Percentiles rank a stretch among this genome's conserved stretches.
Conservation (phyloP, 1,140 invertebrate species). For the Cotesia chilonis region DNA sequence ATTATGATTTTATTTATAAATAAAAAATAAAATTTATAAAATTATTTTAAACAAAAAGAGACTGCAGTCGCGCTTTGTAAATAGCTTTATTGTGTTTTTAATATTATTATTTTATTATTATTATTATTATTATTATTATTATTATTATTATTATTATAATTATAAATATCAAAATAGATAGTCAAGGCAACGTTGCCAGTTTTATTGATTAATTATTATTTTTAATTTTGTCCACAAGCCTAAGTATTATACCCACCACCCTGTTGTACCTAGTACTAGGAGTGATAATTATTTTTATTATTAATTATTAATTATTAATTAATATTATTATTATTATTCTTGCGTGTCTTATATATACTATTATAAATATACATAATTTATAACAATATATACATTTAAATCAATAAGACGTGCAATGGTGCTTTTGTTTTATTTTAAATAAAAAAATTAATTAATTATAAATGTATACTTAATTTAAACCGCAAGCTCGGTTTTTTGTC, state of each 20-base stretch:
- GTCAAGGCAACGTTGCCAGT: neutral
- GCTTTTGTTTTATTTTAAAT: slow-evolving; percentile 7
- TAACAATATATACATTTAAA: neutral
- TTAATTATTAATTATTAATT: slow-evolving; percentile 41
- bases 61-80: slow-evolving; percentile 63
- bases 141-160: slow-evolving; percentile 47
- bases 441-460: neutral
- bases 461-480: slow-evolving; percentile 22
- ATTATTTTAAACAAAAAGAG: slow-evolving; percentile 45
- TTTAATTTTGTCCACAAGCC: slow-evolving; percentile 15
- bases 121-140: slow-evolving; percentile 46
- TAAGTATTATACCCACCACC: slow-evolving; percentile 37
- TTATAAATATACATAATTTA: slow-evolving; percentile 7
- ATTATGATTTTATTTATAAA: neutral
- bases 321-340: slow-evolving; percentile 21
- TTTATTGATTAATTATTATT: slow-evolving; percentile 34
- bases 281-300: slow-evolving; percentile 59
- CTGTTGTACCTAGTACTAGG: slow-evolving; percentile 58
- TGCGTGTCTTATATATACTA: neutral
- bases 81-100: slow-evolving; percentile 62
- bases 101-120: slow-evolving; percentile 59
- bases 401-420: slow-evolving; percentile 1
- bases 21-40: slow-evolving; percentile 3
- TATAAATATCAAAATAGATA: slow-evolving; percentile 49
- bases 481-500: neutral